Evolutionary conservation across 1,140 invertebrate genomes (phyloP), one percentile per base, ranked within the genome.

Genomic region (Drosophila punjabiensis): DNA sequence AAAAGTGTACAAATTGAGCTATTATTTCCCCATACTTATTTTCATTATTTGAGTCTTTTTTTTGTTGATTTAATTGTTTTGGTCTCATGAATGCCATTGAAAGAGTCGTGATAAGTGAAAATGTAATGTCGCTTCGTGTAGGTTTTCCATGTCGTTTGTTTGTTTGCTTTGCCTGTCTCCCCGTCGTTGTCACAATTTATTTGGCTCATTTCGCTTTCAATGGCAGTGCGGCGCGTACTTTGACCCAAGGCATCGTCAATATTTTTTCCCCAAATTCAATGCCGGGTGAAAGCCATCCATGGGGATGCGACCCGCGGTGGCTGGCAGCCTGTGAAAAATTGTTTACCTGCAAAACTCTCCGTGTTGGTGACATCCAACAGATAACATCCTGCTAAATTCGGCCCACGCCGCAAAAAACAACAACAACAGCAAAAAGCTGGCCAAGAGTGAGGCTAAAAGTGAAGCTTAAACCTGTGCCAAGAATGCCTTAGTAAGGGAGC

Each of bases 171-270:
- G 33, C 33, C 20, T 74, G 70, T 61, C 55, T 58, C 52, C 37
- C 13, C 32, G 52, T 71, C 48, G 48, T 50, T 74, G 70, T 61
- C 55, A 73, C 70, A 74, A 74, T 74, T 73, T 74, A 74, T 64
- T 50, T 43, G 61, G 62, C 59, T 69, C 56, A 85, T 77, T 78
- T 83, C 55, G 43, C 81, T 81, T 88, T 88, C 84, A 65, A 88
- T 88, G 60, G 47, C 45, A 5, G 52, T 4, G 52, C 37, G 37
- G 18, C 65, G 55, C 64, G 80, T 87, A 83, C 80, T 87, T 83
- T 88, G 80, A 89, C 81, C 84, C 76, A 65, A 80, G 56, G 60
- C 52, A 48, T 45, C 18, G 76, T 64, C 47, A 86, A 86, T 87
- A 86, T 63, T 86, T 63, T 86, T 81, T 70, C 48, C 33, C 53